A percentile compares a stretch with the other conserved stretches of the same genome.
phyloP scores from a whole-genome alignment of 2,888 invertebrate genomes.

The Cryptus viduatorius region DNA sequence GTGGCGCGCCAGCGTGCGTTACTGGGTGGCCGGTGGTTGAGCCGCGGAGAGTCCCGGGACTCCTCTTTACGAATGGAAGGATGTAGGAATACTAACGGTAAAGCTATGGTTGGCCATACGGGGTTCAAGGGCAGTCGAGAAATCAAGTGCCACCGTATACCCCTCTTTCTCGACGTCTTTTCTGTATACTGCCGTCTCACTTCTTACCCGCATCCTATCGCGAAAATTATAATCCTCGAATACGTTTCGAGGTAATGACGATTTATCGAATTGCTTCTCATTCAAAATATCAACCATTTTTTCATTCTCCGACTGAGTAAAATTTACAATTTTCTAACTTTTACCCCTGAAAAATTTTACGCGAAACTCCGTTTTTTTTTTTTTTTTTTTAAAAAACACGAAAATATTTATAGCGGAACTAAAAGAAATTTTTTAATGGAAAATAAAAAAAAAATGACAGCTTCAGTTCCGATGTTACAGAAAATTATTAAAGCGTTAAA shows the following conservation, averaged over 20 bases:
- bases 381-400: background rate
- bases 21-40: slow-evolving; percentile 73
- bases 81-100: slow-evolving; percentile 83
- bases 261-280: slow-evolving; percentile 30
- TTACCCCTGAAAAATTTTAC: background rate
- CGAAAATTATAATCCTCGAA: slow-evolving; percentile 46
- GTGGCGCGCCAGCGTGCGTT: slow-evolving; percentile 73
- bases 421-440: background rate
- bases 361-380: background rate
- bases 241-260: background rate
- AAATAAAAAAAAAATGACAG: background rate
- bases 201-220: slow-evolving; percentile 43
- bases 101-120: slow-evolving; percentile 78
- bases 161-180: slow-evolving; percentile 46
- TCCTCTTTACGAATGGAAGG: slow-evolving; percentile 79
- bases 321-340: background rate
- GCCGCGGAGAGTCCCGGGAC: slow-evolving; percentile 41
- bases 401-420: background rate
- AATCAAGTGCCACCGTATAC: slow-evolving; percentile 74
- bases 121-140: slow-evolving; percentile 82
- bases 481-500: background rate
- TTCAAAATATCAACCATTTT: background rate
- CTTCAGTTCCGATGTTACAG: background rate
- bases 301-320: background rate
- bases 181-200: slow-evolving; percentile 31